Percentiles rank a stretch among this genome's conserved stretches.
phyloP scores from a whole-genome alignment of 1,140 invertebrate species.

The Melanaphis sacchari region DNA sequence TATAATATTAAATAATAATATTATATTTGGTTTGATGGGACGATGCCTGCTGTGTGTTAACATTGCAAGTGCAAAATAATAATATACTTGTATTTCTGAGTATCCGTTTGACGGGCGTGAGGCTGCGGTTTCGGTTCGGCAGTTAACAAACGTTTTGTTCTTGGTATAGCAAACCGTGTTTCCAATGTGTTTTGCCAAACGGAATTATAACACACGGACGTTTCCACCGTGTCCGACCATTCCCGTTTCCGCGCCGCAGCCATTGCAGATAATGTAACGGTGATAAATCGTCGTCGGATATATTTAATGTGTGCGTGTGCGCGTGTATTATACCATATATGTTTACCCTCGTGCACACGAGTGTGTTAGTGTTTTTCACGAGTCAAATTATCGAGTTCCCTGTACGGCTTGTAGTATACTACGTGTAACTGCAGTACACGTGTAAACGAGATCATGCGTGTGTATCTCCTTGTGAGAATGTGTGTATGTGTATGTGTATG shows the following conservation, averaged over 20 bases:
- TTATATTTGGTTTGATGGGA: no score
- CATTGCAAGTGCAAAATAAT: background rate
- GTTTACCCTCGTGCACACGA: background rate
- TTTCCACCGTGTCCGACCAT: background rate
- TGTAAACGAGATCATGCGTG: background rate
- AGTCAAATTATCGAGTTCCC: slow-evolving; percentile 48
- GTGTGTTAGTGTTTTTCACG: slow-evolving; percentile 14
- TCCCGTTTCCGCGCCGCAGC: background rate
- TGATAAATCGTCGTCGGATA: slow-evolving; percentile 30
- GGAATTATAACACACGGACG: background rate
- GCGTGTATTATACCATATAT: background rate
- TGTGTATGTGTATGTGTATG: background rate
- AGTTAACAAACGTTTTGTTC: slow-evolving; percentile 4
- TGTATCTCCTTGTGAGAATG: no score
- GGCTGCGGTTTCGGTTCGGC: background rate
- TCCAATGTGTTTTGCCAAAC: background rate
- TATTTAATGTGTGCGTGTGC: background rate
- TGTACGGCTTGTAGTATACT: background rate
- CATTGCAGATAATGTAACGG: slow-evolving; percentile 5
- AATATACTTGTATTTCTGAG: background rate
- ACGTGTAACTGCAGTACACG: background rate
- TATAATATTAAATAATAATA: no score
- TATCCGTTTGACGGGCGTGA: background rate
- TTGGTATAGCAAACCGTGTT: background rate
- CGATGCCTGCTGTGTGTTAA: background rate